Conservation (phyloP, 2,888 invertebrate genomes). For the Thysanoteuthis rhombus region DNA sequence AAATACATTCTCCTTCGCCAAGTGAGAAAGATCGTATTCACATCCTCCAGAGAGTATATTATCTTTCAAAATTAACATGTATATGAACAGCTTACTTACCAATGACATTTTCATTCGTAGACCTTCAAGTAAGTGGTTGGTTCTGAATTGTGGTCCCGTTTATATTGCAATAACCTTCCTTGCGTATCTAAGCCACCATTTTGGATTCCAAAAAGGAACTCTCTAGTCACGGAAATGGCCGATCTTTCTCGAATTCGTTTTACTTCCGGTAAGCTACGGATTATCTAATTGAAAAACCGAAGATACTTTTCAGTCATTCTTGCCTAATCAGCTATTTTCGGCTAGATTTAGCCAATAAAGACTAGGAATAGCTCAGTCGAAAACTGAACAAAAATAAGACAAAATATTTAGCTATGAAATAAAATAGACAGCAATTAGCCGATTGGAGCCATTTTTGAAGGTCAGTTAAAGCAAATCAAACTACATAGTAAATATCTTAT, state of each 20-base stretch:
- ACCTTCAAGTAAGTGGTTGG: background rate
- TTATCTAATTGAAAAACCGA: no score
- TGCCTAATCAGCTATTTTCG: no score
- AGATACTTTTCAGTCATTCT: no score
- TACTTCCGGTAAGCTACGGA: background rate
- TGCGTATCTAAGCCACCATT: background rate
- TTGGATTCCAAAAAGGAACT: background rate
- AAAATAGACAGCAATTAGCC: no score
- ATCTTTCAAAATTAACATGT: background rate
- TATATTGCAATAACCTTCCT: background rate
- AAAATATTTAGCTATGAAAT: no score
- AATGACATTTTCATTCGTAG: background rate
- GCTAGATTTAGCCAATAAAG: no score
- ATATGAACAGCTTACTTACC: background rate
- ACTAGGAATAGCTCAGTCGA: no score
- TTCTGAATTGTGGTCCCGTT: background rate
- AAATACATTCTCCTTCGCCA: background rate
- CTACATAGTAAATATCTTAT: no score
- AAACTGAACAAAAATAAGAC: no score
- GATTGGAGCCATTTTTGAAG: no score
- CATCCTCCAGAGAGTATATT: background rate
- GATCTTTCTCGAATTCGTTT: background rate
- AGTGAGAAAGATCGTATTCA: background rate
- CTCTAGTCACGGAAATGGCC: background rate
- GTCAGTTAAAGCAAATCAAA: no score